Evolutionary conservation across 2,888 invertebrate genomes (phyloP).

Genomic region (Athalia cordata): DNA sequence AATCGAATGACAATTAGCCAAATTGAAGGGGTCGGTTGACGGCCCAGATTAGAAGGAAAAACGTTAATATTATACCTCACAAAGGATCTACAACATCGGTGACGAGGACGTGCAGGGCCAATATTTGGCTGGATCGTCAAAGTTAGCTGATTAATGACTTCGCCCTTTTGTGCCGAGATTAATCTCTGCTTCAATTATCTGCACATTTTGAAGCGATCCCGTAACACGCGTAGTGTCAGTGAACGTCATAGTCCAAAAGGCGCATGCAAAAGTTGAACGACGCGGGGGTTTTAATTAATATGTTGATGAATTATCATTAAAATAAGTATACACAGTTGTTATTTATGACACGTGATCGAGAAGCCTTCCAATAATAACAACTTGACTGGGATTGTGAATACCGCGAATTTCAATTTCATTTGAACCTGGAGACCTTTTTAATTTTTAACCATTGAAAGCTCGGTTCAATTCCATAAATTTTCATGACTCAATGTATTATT

Average conservation of each 20-base stretch:
- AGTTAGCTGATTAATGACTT: too few relatives aligned
- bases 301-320: too few relatives aligned
- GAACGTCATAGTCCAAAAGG: conserved; percentile 3
- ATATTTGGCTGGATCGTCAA: too few relatives aligned
- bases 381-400: neutral
- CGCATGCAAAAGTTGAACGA: too few relatives aligned
- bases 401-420: too few relatives aligned
- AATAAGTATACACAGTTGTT: neutral
- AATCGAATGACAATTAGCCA: conserved; percentile 26
- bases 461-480: too few relatives aligned
- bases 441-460: too few relatives aligned
- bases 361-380: neutral
- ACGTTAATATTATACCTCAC: neutral
- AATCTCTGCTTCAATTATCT: neutral
- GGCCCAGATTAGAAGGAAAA: neutral
- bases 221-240: conserved; percentile 19
- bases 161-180: conserved; percentile 37
- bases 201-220: neutral
- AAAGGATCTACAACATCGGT: conserved; percentile 1
- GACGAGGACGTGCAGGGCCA: neutral
- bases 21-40: neutral
- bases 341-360: conserved; percentile 16
- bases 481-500: too few relatives aligned
- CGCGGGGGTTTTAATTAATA: too few relatives aligned
- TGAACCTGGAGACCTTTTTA: too few relatives aligned